These are phyloP conservation scores for Lasioglossum figueresi DNA, from an alignment of 2,888 invertebrate species.

Conservation along the genomic window DNA sequence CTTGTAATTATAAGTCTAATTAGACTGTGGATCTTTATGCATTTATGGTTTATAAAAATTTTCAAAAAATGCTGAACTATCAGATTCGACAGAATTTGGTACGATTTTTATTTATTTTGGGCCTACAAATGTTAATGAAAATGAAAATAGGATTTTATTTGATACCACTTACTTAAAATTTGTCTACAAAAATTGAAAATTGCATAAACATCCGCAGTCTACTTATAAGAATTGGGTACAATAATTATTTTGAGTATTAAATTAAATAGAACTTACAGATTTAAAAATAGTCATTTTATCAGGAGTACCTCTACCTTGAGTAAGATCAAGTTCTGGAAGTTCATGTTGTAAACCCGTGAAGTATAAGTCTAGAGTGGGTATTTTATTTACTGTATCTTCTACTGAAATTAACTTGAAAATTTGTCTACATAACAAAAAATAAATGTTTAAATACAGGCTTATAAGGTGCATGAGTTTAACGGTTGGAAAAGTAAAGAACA, in stretches of 20 bases:
- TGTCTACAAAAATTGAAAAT: too few species aligned
- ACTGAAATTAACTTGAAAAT: slow-evolving; percentile 73
- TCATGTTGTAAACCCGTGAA: slow-evolving; percentile 75
- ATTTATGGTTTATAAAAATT: too few species aligned
- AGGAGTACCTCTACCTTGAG: slow-evolving; percentile 78
- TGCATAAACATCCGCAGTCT: too few species aligned
- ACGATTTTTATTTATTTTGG: too few species aligned
- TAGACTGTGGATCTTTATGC: too few species aligned
- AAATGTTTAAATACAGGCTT: slow-evolving; percentile 2
- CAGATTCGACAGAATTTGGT: too few species aligned
- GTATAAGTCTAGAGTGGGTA: slow-evolving; percentile 66
- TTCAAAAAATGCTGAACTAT: too few species aligned
- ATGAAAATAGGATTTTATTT: too few species aligned
- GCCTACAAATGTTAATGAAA: too few species aligned
- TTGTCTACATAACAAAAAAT: slow-evolving; percentile 72
- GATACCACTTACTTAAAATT: too few species aligned
- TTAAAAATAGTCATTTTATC: slow-evolving; percentile 75
- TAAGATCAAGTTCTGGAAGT: slow-evolving; percentile 78
- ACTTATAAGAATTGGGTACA: neutral
- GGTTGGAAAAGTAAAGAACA: neutral
- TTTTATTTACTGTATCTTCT: slow-evolving; percentile 65
- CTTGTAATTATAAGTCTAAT: too few species aligned
- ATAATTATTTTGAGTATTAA: neutral
- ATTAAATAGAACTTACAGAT: slow-evolving; percentile 71
- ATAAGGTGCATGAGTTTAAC: neutral